Conservation (phyloP, 2,113 vertebrate genomes). For the Pleuronectes platessa region DNA sequence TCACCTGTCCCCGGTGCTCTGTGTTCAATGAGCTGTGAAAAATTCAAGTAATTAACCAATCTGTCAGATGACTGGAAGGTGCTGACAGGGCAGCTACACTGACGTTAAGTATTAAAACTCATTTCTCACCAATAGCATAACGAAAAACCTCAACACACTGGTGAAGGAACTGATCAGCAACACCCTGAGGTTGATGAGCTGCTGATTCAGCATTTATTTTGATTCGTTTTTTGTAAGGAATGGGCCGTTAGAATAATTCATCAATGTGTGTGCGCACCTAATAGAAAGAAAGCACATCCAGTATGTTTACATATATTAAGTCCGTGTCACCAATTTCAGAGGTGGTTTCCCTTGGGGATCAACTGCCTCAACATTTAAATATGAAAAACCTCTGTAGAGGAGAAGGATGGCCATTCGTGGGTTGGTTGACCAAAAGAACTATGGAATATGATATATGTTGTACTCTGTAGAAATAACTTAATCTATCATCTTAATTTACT, state of each 20-base stretch:
- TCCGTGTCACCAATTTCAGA: not conserved
- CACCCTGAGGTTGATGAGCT: not conserved
- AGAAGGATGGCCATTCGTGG: not conserved
- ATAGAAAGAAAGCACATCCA: not conserved
- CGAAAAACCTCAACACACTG: not conserved
- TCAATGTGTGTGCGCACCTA: not conserved
- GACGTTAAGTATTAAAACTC: conserved; percentile 16
- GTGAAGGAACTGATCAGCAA: not conserved
- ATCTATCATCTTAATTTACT: not conserved
- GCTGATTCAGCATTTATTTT: conserved; percentile 8
- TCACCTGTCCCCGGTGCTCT: conserved; percentile 22
- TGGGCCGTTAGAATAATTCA: not conserved
- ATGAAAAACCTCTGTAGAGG: not conserved
- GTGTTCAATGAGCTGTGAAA: conserved; percentile 37
- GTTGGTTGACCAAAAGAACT: not conserved
- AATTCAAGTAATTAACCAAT: conserved; percentile 18
- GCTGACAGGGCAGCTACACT: conserved; percentile 17
- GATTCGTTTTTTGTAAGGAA: not conserved
- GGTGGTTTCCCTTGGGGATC: not conserved
- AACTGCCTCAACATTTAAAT: not conserved
- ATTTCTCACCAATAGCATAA: conserved; percentile 15
- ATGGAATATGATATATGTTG: not conserved
- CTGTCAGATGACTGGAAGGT: conserved; percentile 21
- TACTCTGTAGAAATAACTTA: not conserved
- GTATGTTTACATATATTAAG: not conserved